Percentiles rank a stretch among this genome's conserved stretches.
Conservation (phyloP, 2,888 invertebrate species). For the Laothoe populi region DNA sequence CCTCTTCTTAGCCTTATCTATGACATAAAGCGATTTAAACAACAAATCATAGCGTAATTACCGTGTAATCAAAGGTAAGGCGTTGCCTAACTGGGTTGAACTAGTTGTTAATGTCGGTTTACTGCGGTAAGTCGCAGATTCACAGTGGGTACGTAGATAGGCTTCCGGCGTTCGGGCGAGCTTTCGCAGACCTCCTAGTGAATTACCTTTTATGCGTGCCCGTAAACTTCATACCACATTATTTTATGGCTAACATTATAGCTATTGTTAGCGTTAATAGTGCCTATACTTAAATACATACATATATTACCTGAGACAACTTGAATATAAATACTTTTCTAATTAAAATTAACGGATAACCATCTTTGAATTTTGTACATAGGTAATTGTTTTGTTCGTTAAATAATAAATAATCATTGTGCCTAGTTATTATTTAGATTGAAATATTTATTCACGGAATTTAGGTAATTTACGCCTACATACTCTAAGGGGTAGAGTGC, state of each 20-base stretch:
- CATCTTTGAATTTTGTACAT: constrained; percentile 41
- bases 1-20: constrained; percentile 51
- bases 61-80: constrained; percentile 60
- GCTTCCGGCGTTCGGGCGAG: constrained; percentile 28
- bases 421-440: too few species aligned
- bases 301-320: constrained; percentile 3
- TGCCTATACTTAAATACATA: constrained; percentile 18
- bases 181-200: constrained; percentile 57
- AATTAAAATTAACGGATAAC: constrained; percentile 15
- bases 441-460: too few species aligned
- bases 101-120: constrained; percentile 52
- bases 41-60: constrained; percentile 58
- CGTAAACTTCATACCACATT: constrained; percentile 48
- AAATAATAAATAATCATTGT: too few species aligned
- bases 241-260: constrained; percentile 44
- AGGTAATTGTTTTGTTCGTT: constrained; percentile 47
- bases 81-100: constrained; percentile 51
- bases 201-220: constrained; percentile 50
- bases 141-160: constrained; percentile 46
- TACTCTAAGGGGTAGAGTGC: too few species aligned
- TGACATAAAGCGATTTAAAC: constrained; percentile 50
- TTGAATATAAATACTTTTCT: not conserved
- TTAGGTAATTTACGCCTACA: too few species aligned
- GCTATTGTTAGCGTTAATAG: constrained; percentile 24
- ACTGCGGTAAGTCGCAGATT: constrained; percentile 53